These are phyloP conservation scores for Epicampocera succincta DNA, from an alignment of 2,888 invertebrate genomes.

Conservation along the genomic window DNA sequence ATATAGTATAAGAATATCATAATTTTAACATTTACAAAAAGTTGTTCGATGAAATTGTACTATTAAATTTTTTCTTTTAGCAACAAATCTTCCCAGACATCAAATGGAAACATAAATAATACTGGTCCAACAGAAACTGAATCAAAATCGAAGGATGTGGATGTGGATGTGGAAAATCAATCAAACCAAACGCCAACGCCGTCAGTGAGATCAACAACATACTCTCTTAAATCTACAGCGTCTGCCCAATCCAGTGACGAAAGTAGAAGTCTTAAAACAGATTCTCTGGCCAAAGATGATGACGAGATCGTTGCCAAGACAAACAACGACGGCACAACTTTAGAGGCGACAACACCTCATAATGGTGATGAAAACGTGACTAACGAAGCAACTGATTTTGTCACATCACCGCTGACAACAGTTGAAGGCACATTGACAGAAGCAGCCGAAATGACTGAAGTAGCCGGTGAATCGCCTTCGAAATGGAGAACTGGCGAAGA, in stretches of 20 bases:
- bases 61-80: slow-evolving; percentile 67
- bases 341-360: slow-evolving; percentile 61
- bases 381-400: slow-evolving; percentile 23
- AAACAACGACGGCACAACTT: slow-evolving; percentile 48
- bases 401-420: slow-evolving; percentile 71
- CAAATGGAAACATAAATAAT: slow-evolving; percentile 48
- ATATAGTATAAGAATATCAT: no score
- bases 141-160: slow-evolving; percentile 15
- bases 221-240: slow-evolving; percentile 78
- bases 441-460: slow-evolving; percentile 68
- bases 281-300: slow-evolving; percentile 7
- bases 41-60: no score
- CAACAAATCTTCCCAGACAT: slow-evolving; percentile 70
- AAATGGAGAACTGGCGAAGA: slow-evolving; percentile 60
- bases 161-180: slow-evolving; percentile 32
- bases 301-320: background rate
- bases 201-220: slow-evolving; percentile 75
- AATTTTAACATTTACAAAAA: no score
- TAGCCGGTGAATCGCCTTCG: slow-evolving; percentile 69
- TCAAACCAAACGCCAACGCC: slow-evolving; percentile 71
- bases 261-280: slow-evolving; percentile 47
- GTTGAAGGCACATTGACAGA: slow-evolving; percentile 69
- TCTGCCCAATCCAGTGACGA: slow-evolving; percentile 74
- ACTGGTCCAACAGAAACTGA: slow-evolving; percentile 38
- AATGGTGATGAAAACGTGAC: background rate